These are phyloP conservation scores for Habroteleia sp. DNA, from an alignment of 2,888 invertebrate species.

Conservation along the genomic window DNA sequence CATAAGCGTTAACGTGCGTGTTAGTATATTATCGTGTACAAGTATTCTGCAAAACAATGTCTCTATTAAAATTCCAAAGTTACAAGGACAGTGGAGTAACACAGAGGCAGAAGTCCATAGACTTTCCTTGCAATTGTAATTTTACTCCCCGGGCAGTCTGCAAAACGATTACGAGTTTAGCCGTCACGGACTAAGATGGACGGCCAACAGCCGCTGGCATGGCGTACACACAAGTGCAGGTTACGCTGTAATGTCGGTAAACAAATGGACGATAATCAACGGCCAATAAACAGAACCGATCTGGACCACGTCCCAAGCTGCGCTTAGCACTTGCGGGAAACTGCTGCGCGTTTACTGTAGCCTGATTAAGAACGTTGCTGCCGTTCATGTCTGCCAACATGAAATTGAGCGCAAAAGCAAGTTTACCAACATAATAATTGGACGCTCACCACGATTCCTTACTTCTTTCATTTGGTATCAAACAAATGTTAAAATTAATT, in stretches of 20 bases:
- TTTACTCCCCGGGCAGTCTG: slow-evolving; percentile 59
- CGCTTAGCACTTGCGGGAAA: slow-evolving; percentile 47
- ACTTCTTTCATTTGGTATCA: no score
- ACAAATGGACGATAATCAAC: slow-evolving; percentile 64
- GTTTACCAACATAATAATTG: no score
- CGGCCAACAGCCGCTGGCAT: slow-evolving; percentile 57
- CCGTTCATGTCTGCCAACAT: slow-evolving; percentile 39
- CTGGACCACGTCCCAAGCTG: slow-evolving; percentile 51
- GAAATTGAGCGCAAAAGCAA: slow-evolving; percentile 35
- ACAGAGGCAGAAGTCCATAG: slow-evolving; percentile 45
- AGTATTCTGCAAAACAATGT: slow-evolving; percentile 50
- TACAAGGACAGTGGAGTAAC: slow-evolving; percentile 55
- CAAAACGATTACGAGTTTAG: slow-evolving; percentile 61
- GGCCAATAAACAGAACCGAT: slow-evolving; percentile 64
- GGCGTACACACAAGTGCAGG: slow-evolving; percentile 47
- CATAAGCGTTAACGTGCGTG: slow-evolving; percentile 30
- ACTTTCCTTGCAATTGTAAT: slow-evolving; percentile 56
- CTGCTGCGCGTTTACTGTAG: slow-evolving; percentile 39
- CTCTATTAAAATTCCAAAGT: slow-evolving; percentile 63
- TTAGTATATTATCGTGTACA: slow-evolving; percentile 29
- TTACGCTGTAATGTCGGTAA: slow-evolving; percentile 61
- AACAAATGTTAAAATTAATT: no score
- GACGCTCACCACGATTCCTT: no score
- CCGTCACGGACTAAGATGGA: slow-evolving; percentile 57
- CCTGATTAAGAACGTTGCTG: slow-evolving; percentile 46